These are phyloP conservation scores for Planiliza haematocheilus DNA, from an alignment of 2,113 vertebrate genomes.

Conservation along the genomic window DNA sequence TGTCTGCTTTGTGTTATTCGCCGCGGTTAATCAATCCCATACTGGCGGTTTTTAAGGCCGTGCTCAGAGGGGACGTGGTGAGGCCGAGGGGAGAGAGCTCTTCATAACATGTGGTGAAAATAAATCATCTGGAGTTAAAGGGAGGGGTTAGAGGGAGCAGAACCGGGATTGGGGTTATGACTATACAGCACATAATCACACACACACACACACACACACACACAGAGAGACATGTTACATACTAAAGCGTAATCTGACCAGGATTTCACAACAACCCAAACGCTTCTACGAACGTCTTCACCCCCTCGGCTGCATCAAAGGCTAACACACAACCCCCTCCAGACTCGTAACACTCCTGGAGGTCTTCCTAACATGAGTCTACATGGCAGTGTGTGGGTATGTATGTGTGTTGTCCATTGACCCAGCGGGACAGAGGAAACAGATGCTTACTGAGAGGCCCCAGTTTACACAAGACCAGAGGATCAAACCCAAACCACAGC, in stretches of 20 bases:
- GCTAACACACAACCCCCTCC: neutral
- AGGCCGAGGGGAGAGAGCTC: neutral
- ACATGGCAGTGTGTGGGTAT: neutral
- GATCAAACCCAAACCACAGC: slow-evolving; percentile 42
- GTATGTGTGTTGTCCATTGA: slow-evolving; percentile 11
- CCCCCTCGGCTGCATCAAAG: neutral
- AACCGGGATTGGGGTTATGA: neutral
- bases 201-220: neutral
- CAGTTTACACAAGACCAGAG: slow-evolving; percentile 53
- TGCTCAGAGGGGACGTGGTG: slow-evolving; percentile 12
- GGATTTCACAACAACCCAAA: slow-evolving; percentile 16
- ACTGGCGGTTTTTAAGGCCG: slow-evolving; percentile 16
- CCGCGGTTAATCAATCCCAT: slow-evolving; percentile 38
- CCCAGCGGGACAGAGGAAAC: slow-evolving; percentile 59
- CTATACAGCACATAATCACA: neutral
- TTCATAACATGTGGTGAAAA: slow-evolving; percentile 32
- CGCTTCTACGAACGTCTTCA: slow-evolving; percentile 11
- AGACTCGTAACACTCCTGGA: slow-evolving; percentile 26
- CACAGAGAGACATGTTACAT: neutral
- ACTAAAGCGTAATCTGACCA: slow-evolving; percentile 2
- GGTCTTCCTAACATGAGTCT: neutral
- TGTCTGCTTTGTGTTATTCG: slow-evolving; percentile 46
- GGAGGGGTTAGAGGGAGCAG: neutral
- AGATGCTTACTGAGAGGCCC: slow-evolving; percentile 46
- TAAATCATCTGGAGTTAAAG: slow-evolving; percentile 16